phyloP scores from a whole-genome alignment of 2,113 vertebrate genomes.

The Brachyhypopomus gauderio region DNA sequence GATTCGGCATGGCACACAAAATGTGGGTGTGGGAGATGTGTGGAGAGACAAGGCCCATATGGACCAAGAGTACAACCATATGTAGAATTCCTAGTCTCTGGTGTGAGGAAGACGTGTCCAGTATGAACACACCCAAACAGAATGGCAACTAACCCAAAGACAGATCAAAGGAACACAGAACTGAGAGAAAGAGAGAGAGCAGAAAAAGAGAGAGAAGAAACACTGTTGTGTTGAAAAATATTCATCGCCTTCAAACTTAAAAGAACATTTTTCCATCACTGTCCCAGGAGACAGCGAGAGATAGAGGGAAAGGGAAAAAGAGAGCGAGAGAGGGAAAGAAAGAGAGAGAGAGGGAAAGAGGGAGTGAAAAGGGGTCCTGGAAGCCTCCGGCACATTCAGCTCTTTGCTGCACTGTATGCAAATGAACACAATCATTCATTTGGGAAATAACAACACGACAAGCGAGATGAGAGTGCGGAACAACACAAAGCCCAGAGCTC shows the following conservation, averaged over 20 bases:
- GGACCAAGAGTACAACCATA: slow-evolving; percentile 46
- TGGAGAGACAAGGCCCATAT: slow-evolving; percentile 56
- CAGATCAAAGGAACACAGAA: slow-evolving; percentile 80
- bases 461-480: slow-evolving; percentile 44
- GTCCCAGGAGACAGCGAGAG: slow-evolving; percentile 56
- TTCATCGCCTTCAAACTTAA: slow-evolving; percentile 83
- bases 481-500: slow-evolving; percentile 48
- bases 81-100: slow-evolving; percentile 54
- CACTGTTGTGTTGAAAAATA: slow-evolving; percentile 71
- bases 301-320: background rate
- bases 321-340: background rate
- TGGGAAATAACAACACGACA: slow-evolving; percentile 64
- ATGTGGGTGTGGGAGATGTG: slow-evolving; percentile 39
- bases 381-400: slow-evolving; percentile 57
- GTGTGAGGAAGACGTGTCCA: slow-evolving; percentile 64
- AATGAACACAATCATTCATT: slow-evolving; percentile 64
- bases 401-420: slow-evolving; percentile 53
- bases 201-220: slow-evolving; percentile 10
- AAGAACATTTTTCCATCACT: slow-evolving; percentile 59
- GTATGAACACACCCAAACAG: slow-evolving; percentile 79
- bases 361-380: slow-evolving; percentile 48
- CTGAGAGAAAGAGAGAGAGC: slow-evolving; percentile 25
- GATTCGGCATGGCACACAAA: background rate
- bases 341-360: background rate
- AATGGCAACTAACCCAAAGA: slow-evolving; percentile 84